Evolutionary conservation across 64 coral and sea anemone species (phyloP), one percentile per base, ranked within the genome.

Genomic region (Astreopora myriophthalma): DNA sequence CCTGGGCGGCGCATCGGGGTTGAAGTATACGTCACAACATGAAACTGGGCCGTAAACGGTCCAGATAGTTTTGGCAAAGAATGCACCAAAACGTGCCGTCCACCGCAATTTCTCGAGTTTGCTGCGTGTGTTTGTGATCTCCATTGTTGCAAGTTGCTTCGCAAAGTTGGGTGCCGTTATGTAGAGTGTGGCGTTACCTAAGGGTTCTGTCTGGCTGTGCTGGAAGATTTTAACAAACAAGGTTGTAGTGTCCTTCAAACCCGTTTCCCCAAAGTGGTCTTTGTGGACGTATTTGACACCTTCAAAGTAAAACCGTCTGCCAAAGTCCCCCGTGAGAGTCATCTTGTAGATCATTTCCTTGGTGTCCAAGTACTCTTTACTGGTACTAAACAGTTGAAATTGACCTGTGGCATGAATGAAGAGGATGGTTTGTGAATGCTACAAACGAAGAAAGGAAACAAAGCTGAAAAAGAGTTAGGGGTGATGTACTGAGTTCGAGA

Each of bases 261-360:
- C 89, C 3, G 55, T 71, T 31, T 92, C 79, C 13, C 79, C 78
- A 75, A 92, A 85, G 35, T 75, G 23, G 70, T 92, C 70, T 6
- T 75, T 92, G 28, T 74, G 66, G 8, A 92, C 71, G 28, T 85
- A 85, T 31, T 92, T 92, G 42, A 92, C 29, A 42, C 80, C 89
- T 62, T 85, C 12, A 27, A 92, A 92, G 77, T 49, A 75, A 57
- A 73, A 92, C 7, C 0, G 33, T 70, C 26, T 85, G 69, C 77
- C 80, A 12, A 13, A 5, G 24, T 60, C 16, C 2, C 44, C 79
- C 2, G 31, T 75, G 20, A 92, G 80, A 64, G 69, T 28, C 89
- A 92, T 92, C 57, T 92, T 85, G 80, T 92, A 92, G 14, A 92
- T 5, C n/a, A 85, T 74, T 29, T 92, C 46, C 26, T 85, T 85